A percentile compares a stretch with the other conserved stretches of the same genome.
Evolutionary conservation across 2,113 vertebrate genomes (phyloP).

Genomic region (Pseudorectes ferrugineus): DNA sequence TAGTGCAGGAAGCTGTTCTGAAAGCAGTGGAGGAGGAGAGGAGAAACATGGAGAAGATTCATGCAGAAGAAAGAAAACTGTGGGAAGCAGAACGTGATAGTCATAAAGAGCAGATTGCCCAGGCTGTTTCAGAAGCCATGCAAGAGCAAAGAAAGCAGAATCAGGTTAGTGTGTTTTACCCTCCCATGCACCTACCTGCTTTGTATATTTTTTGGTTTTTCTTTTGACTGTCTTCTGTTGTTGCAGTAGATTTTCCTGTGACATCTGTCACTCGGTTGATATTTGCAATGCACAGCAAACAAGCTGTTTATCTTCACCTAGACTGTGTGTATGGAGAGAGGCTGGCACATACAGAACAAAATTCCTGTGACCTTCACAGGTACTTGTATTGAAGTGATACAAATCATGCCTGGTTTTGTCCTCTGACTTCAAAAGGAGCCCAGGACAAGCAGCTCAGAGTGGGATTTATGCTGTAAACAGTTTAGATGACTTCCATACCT

Average conservation of each 20-base stretch:
- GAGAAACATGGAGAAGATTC: constrained; percentile 64
- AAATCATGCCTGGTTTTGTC: neutral
- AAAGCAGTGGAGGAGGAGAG: constrained; percentile 74
- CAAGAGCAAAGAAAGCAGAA: constrained; percentile 68
- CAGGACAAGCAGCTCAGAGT: neutral
- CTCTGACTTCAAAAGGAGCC: neutral
- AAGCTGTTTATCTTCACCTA: neutral
- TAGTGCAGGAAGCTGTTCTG: constrained; percentile 58
- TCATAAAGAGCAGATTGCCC: constrained; percentile 58
- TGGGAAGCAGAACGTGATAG: constrained; percentile 69
- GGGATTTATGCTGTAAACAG: neutral
- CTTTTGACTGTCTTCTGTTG: neutral
- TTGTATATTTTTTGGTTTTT: neutral
- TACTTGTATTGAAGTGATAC: neutral
- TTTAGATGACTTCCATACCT: neutral
- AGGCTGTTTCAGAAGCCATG: constrained; percentile 61
- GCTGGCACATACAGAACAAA: neutral
- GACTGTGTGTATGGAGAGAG: neutral
- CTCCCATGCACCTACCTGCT: neutral
- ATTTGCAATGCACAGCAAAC: neutral
- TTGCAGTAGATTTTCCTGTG: neutral
- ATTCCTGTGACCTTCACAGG: neutral
- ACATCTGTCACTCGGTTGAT: neutral
- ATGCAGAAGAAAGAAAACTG: constrained; percentile 68
- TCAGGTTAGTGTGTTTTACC: constrained; percentile 57